Conservation (phyloP, 2,888 invertebrate species). For the Alloscopus bannaensis region DNA sequence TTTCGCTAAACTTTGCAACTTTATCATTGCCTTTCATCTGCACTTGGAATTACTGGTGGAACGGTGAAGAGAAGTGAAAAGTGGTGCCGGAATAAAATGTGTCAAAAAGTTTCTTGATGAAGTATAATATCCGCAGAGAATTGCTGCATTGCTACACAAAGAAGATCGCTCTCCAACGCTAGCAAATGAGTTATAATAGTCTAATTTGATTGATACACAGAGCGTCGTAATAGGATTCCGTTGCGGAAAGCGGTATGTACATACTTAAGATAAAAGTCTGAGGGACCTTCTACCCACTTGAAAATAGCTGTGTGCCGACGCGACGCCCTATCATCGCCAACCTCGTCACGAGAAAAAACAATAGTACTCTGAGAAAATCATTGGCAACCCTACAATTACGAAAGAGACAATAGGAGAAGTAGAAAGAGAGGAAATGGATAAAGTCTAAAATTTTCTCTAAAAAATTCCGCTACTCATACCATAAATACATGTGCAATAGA, state of each 20-base stretch:
- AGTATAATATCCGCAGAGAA: slow-evolving; percentile 28
- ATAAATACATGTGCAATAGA: slow-evolving; percentile 16
- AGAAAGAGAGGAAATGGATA: slow-evolving; percentile 12
- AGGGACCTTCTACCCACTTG: too few relatives aligned
- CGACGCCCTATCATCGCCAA: not conserved
- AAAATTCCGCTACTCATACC: slow-evolving; percentile 12
- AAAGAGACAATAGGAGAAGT: slow-evolving; percentile 25
- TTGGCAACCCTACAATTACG: slow-evolving; percentile 62
- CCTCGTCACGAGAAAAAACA: too few relatives aligned
- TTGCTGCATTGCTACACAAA: slow-evolving; percentile 6
- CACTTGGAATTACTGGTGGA: too few relatives aligned
- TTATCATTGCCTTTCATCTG: too few relatives aligned
- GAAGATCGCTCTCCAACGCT: not conserved
- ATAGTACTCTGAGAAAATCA: too few relatives aligned
- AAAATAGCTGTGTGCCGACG: slow-evolving; percentile 8
- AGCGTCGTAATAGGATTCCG: too few relatives aligned
- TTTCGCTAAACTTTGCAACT: too few relatives aligned
- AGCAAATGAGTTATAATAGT: slow-evolving; percentile 9
- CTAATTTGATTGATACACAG: slow-evolving; percentile 54
- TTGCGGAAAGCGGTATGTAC: too few relatives aligned
- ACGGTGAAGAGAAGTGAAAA: too few relatives aligned
- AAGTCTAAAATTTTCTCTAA: slow-evolving; percentile 36
- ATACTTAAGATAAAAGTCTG: too few relatives aligned
- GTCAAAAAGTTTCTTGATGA: slow-evolving; percentile 52
- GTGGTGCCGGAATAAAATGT: too few relatives aligned